Percentiles rank a stretch among this genome's conserved stretches.
Conservation (phyloP, 2,113 vertebrate species). For the Cololabis saira region DNA sequence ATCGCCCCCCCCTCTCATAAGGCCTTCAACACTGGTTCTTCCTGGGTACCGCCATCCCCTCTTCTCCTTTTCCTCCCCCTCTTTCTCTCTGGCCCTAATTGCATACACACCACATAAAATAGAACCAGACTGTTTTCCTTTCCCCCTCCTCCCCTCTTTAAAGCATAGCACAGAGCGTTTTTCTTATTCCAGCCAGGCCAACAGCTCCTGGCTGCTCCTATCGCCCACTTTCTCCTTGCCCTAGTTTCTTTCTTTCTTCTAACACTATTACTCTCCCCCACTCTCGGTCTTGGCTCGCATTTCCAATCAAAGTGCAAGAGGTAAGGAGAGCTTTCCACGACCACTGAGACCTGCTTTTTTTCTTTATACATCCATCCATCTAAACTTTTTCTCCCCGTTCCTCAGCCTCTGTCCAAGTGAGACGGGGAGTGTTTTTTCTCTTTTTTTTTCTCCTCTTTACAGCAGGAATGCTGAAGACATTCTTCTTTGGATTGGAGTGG, state of each 20-base stretch:
- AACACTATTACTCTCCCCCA: constrained; percentile 7
- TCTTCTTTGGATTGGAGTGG: constrained; percentile 71
- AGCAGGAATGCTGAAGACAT: constrained; percentile 77
- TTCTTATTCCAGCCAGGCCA: constrained; percentile 64
- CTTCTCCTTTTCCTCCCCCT: constrained; percentile 6
- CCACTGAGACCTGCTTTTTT: constrained; percentile 2
- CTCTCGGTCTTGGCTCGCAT: constrained; percentile 39
- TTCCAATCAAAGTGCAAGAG: constrained; percentile 47
- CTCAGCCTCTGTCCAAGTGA: constrained; percentile 27
- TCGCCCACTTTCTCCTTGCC: constrained; percentile 56
- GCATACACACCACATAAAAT: constrained; percentile 81
- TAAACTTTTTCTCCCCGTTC: constrained; percentile 32
- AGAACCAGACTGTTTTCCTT: constrained; percentile 82
- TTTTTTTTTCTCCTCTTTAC: constrained; percentile 22
- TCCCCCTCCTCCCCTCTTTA: constrained; percentile 36
- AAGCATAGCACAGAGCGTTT: constrained; percentile 61
- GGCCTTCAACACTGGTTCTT: constrained; percentile 34
- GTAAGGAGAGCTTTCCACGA: constrained; percentile 16
- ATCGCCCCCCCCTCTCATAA: constrained; percentile 24
- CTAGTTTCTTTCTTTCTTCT: constrained; percentile 41
- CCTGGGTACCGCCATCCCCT: constrained; percentile 16
- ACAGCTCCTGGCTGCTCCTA: constrained; percentile 44
- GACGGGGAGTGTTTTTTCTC: constrained; percentile 28
- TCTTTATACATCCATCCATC: constrained; percentile 41
- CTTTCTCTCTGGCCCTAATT: constrained; percentile 72